Conservation (phyloP, 2,888 invertebrate genomes). For the Drosophila nr. fundita region DNA sequence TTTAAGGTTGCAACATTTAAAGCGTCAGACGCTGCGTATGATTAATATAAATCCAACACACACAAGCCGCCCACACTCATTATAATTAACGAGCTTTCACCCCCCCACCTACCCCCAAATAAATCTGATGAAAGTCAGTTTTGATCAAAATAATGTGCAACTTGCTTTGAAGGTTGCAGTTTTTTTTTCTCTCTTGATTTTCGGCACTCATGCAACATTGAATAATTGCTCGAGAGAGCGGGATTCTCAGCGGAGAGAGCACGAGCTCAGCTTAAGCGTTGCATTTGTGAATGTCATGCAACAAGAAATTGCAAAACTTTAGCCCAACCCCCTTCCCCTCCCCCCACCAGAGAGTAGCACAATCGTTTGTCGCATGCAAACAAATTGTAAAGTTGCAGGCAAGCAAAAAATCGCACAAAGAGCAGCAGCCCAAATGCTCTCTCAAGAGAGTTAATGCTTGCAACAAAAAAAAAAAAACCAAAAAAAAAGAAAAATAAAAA, state of each 20-base stretch:
- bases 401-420: not conserved
- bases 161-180: not conserved
- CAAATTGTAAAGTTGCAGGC: not conserved
- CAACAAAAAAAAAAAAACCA: not conserved
- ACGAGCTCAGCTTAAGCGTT: not conserved
- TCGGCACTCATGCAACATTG: not conserved
- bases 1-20: conserved; percentile 42
- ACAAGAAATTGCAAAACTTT: not conserved
- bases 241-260: not conserved
- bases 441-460: not conserved
- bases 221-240: not conserved
- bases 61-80: not conserved
- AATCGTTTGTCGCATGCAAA: conserved; percentile 5
- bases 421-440: not conserved
- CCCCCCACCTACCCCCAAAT: not conserved
- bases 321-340: not conserved
- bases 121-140: conserved; percentile 23
- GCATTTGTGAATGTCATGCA: not conserved
- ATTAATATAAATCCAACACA: conserved; percentile 48
- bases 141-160: not conserved
- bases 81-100: conserved; percentile 18
- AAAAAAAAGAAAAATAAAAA: no score
- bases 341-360: not conserved
- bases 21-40: conserved; percentile 55
- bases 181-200: not conserved